phyloP scores from a whole-genome alignment of 1,140 invertebrate species.

The Steinernema khuongi region DNA sequence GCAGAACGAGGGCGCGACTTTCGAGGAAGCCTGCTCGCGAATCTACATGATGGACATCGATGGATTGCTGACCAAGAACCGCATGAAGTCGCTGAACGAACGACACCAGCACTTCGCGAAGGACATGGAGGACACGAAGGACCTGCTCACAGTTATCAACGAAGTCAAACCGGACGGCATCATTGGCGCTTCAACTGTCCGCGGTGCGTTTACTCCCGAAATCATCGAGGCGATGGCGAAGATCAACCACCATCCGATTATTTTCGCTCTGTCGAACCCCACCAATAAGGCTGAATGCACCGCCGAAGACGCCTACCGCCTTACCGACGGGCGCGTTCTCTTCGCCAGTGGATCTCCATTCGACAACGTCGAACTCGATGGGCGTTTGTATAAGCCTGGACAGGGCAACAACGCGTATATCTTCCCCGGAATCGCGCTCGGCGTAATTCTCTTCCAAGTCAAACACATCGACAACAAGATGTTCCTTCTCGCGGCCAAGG shows the following conservation, averaged over 20 bases:
- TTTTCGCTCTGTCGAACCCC: slow-evolving; percentile 92
- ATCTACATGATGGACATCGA: slow-evolving; percentile 70
- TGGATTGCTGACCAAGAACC: slow-evolving; percentile 59
- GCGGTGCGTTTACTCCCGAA: slow-evolving; percentile 79
- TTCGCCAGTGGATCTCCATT: slow-evolving; percentile 90
- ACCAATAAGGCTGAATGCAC: slow-evolving; percentile 93
- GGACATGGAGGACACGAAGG: slow-evolving; percentile 71
- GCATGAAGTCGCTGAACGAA: slow-evolving; percentile 23
- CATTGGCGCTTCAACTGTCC: slow-evolving; percentile 73
- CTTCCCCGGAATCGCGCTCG: slow-evolving; percentile 85
- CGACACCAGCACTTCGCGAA: slow-evolving; percentile 38
- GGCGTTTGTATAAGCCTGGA: slow-evolving; percentile 76
- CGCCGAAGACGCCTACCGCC: slow-evolving; percentile 78
- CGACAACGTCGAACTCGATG: slow-evolving; percentile 71
- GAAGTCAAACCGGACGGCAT: slow-evolving; percentile 76
- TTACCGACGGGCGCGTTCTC: slow-evolving; percentile 78
- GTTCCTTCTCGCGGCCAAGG: slow-evolving; percentile 80
- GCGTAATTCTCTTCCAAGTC: slow-evolving; percentile 73
- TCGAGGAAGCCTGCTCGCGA: slow-evolving; percentile 71
- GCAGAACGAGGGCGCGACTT: slow-evolving; percentile 59
- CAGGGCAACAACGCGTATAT: slow-evolving; percentile 96
- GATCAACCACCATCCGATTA: slow-evolving; percentile 78
- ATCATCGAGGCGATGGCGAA: slow-evolving; percentile 78
- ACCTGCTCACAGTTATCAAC: slow-evolving; percentile 72
- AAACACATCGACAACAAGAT: slow-evolving; percentile 82